Conservation (phyloP, 1,140 invertebrate genomes). For the Streblospio benedicti region DNA sequence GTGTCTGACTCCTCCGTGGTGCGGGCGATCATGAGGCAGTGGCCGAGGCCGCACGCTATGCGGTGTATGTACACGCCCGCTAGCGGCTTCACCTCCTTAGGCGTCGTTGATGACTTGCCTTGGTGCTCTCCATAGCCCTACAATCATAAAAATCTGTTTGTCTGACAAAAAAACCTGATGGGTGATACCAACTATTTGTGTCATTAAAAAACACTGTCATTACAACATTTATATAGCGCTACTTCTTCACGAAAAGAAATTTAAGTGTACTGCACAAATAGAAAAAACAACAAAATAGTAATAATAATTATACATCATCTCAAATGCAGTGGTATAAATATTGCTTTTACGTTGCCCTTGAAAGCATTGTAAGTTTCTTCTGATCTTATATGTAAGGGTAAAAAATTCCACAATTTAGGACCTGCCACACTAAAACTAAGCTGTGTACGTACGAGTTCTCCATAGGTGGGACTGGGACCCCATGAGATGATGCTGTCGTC, state of each 20-base stretch:
- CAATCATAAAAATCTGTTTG: conserved; percentile 14
- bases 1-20: conserved; percentile 60
- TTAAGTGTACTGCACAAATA: no score
- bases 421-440: not conserved
- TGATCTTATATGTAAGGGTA: no score
- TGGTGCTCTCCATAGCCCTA: conserved; percentile 79
- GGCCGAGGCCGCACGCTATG: conserved; percentile 73
- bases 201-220: no score
- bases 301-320: no score
- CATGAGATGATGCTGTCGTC: conserved; percentile 83
- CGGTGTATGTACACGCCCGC: conserved; percentile 71
- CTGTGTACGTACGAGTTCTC: conserved; percentile 64
- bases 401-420: not conserved
- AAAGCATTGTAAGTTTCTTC: no score
- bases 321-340: no score
- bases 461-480: conserved; percentile 83
- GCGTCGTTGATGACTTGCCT: conserved; percentile 69
- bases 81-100: conserved; percentile 78
- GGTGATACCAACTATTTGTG: no score
- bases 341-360: no score
- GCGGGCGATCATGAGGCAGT: conserved; percentile 65
- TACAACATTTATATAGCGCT: no score
- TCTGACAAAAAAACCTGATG: no score
- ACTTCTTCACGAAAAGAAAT: no score
- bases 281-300: no score